Conservation (phyloP, 2,888 invertebrate genomes). For the Epistrophe grossulariae region DNA sequence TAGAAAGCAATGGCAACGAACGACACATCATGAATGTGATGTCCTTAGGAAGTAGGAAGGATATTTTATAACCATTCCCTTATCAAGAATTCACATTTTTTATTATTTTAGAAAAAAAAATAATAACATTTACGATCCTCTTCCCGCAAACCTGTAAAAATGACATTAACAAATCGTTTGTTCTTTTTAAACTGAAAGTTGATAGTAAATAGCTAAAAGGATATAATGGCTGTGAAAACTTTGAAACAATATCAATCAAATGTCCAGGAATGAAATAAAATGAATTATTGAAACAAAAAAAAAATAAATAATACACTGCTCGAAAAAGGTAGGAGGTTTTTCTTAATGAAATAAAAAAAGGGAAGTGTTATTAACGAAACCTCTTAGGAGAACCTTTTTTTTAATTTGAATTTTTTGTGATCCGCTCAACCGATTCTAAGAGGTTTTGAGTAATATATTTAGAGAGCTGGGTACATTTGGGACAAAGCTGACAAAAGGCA, state of each 20-base stretch:
- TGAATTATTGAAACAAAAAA: neutral
- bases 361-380: too few relatives aligned
- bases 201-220: slow-evolving; percentile 38
- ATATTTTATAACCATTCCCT: slow-evolving; percentile 31
- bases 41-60: slow-evolving; percentile 1
- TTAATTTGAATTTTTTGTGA: too few relatives aligned
- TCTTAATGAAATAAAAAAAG: neutral
- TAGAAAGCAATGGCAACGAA: slow-evolving; percentile 23
- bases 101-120: slow-evolving; percentile 23
- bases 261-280: slow-evolving; percentile 6
- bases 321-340: neutral
- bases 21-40: slow-evolving; percentile 29
- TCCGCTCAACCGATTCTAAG: too few relatives aligned
- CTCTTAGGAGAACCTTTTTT: too few relatives aligned
- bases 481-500: too few relatives aligned
- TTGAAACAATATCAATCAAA: slow-evolving; percentile 54
- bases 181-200: slow-evolving; percentile 21
- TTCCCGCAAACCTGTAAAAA: slow-evolving; percentile 12
- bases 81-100: slow-evolving; percentile 15
- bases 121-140: slow-evolving; percentile 13
- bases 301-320: neutral
- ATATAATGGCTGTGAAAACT: slow-evolving; percentile 28
- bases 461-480: too few relatives aligned
- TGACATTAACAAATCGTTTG: slow-evolving; percentile 59
- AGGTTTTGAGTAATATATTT: too few relatives aligned